A percentile compares a stretch with the other conserved stretches of the same genome.
Evolutionary conservation across 2,113 vertebrate species (phyloP).

Genomic region (Triplophysa dalaica): DNA sequence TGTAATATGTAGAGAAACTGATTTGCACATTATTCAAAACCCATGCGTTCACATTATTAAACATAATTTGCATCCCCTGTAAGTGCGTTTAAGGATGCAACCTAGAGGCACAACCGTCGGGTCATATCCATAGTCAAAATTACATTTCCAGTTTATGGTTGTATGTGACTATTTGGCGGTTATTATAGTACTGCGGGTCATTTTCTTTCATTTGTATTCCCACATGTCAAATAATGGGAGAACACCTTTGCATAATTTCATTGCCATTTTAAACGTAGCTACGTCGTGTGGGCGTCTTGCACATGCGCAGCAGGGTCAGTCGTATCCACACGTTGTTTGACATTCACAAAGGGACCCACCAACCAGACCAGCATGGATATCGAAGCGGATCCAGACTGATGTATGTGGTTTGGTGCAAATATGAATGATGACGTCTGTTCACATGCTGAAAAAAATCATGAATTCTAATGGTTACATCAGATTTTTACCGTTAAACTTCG

Average conservation of each 20-base stretch:
- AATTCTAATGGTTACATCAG: too few species aligned
- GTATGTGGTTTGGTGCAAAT: background rate
- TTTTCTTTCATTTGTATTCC: background rate
- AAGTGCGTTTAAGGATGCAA: background rate
- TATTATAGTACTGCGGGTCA: background rate
- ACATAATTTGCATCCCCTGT: constrained; percentile 5
- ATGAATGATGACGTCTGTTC: background rate
- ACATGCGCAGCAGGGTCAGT: background rate
- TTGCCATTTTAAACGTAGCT: background rate
- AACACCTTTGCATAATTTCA: constrained; percentile 29
- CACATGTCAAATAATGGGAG: background rate
- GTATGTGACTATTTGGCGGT: background rate
- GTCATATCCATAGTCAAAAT: background rate
- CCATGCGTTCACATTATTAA: constrained; percentile 7
- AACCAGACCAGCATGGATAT: background rate
- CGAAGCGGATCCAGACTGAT: background rate
- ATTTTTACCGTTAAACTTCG: too few species aligned
- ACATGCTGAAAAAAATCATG: too few species aligned
- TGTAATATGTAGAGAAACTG: background rate
- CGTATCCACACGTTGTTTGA: background rate
- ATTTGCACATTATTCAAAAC: constrained; percentile 24
- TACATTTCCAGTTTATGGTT: background rate
- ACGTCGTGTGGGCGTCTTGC: background rate
- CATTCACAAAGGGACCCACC: background rate
- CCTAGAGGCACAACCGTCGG: constrained; percentile 11